These are phyloP conservation scores for Samia ricini DNA, from an alignment of 1,140 invertebrate species.

Conservation along the genomic window DNA sequence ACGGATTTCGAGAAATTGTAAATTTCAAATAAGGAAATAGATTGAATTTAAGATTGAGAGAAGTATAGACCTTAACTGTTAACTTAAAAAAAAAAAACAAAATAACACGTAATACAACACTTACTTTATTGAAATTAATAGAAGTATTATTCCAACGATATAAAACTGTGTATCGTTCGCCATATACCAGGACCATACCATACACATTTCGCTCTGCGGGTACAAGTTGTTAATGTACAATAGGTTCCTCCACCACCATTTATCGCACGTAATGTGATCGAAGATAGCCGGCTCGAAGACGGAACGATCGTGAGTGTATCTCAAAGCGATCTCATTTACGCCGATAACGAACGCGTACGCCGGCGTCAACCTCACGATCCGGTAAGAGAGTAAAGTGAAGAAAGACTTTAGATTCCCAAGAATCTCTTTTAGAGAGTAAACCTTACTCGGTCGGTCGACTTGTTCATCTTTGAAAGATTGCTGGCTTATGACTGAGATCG, in stretches of 20 bases:
- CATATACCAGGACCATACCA: slow-evolving; percentile 95
- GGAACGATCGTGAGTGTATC: slow-evolving; percentile 81
- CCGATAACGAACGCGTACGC: slow-evolving; percentile 89
- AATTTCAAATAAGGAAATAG: no score
- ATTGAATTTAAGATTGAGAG: no score
- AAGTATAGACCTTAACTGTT: neutral
- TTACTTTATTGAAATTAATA: slow-evolving; percentile 88
- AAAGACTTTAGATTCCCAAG: slow-evolving; percentile 52
- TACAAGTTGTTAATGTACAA: slow-evolving; percentile 90
- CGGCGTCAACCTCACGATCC: slow-evolving; percentile 84
- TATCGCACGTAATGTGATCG: slow-evolving; percentile 86
- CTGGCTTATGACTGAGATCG: slow-evolving; percentile 66
- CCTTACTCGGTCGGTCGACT: slow-evolving; percentile 48
- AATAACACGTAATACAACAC: slow-evolving; percentile 28
- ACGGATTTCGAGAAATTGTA: no score
- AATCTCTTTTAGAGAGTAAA: slow-evolving; percentile 46
- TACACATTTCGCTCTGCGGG: slow-evolving; percentile 88
- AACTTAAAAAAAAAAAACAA: neutral
- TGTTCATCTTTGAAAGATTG: slow-evolving; percentile 65
- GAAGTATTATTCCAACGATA: slow-evolving; percentile 84
- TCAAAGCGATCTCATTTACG: slow-evolving; percentile 84
- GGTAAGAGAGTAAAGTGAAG: slow-evolving; percentile 55
- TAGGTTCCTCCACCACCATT: slow-evolving; percentile 90
- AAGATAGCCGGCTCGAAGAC: slow-evolving; percentile 87
- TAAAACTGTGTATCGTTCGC: slow-evolving; percentile 95